phyloP scores from a whole-genome alignment of 2,797 vertebrate species.

The Florisuga fusca region DNA sequence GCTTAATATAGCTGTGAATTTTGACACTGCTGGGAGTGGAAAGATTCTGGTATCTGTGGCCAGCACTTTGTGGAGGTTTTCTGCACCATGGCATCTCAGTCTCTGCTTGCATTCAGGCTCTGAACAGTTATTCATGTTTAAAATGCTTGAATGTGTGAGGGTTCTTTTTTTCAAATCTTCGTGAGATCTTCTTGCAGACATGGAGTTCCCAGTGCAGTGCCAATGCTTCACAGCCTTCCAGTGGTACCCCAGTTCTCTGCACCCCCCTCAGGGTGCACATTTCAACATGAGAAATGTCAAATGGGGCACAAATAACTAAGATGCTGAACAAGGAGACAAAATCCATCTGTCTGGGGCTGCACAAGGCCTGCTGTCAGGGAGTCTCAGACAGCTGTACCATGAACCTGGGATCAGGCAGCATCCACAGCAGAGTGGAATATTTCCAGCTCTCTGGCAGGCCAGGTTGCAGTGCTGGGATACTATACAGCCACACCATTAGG shows the following conservation, averaged over 20 bases:
- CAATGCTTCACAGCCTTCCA: neutral
- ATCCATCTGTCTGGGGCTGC: neutral
- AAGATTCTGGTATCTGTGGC: neutral
- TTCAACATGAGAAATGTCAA: neutral
- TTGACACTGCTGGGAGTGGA: neutral
- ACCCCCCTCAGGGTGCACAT: neutral
- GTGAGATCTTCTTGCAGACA: accelerated
- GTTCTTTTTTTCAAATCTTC: accelerated
- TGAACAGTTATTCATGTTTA: neutral
- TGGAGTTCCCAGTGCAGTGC: neutral
- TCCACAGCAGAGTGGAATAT: neutral
- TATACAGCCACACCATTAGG: constrained; percentile 11
- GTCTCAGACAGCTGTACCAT: neutral
- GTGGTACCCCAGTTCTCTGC: neutral
- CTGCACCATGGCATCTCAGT: accelerated
- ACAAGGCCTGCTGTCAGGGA: neutral
- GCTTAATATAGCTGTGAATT: neutral
- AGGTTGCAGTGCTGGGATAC: neutral
- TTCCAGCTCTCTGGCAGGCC: neutral
- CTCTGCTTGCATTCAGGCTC: neutral
- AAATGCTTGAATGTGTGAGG: accelerated
- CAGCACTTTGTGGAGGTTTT: accelerated
- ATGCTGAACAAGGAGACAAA: neutral
- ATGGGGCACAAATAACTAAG: neutral
- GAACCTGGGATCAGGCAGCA: neutral